Conservation (phyloP, 2,888 invertebrate species). For the Blera fallax region DNA sequence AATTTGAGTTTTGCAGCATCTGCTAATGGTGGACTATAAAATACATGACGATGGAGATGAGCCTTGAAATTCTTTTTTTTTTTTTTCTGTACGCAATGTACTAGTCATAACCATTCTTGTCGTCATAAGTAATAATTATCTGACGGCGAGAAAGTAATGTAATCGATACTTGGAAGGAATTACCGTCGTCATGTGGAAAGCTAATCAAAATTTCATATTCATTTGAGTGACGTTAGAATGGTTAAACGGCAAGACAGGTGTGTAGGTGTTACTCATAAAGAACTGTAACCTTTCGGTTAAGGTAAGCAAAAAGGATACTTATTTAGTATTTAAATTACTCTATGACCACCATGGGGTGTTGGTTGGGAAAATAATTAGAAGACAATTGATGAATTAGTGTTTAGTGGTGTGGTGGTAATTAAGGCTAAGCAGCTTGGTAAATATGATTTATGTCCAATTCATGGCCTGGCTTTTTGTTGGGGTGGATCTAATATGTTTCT, state of each 20-base stretch:
- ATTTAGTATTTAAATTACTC: background rate
- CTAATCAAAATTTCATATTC: background rate
- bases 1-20: background rate
- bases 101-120: background rate
- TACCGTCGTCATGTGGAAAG: background rate
- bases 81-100: background rate
- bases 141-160: background rate
- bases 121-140: constrained; percentile 3
- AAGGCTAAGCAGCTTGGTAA: background rate
- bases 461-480: no score
- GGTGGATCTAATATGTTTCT: no score
- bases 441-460: background rate
- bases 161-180: background rate
- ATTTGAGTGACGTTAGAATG: background rate
- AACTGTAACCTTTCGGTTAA: background rate
- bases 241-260: background rate
- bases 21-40: background rate
- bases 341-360: background rate
- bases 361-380: background rate
- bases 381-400: background rate
- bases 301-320: no score
- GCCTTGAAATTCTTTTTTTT: no score
- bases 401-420: background rate
- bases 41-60: background rate
- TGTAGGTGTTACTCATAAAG: background rate